Base-by-base conservation (phyloP, 2,888 invertebrate species). In the Ceriagrion tenellum region DNA sequence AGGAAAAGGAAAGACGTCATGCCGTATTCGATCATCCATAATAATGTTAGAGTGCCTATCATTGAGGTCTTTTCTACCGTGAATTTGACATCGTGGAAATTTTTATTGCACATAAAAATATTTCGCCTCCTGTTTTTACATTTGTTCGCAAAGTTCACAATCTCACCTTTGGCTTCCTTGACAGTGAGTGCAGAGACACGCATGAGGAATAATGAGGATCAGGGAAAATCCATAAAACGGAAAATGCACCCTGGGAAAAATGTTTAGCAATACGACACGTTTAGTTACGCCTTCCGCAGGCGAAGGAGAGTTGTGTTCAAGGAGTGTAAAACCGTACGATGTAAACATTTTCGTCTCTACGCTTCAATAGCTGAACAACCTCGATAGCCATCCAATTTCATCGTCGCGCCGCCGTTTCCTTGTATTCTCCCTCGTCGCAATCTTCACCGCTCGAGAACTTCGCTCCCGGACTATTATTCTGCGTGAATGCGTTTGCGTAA, bases 361-460 rank as follows among this genome's bases (percentile, higher is more conserved):
- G 81, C 81, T 81, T 81, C 81, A 81, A 81, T 35, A 30, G 81
- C 81, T 81, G 81, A 81, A 81, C 81, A 81, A 81, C 81, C 81
- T 81, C 81, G 81, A 81, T 81, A 81, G 81, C 35, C 81, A 81
- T 81, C 81, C 81, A 81, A 81, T 81, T 81, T 81, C 81, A 81
- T 81, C 81, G 81, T 81, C 81, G 74, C 30, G 74, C n/a, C n/a
- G n/a, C 30, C 30, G 81, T 81, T 81, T 81, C 81, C 81, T 81
- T 81, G 81, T 35, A 81, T 81, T 81, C 81, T 81, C 30, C 30
- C 30, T 81, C 35, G 81, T 81, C 35, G 81, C 81, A 81, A 81
- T 81, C 81, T 81, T 81, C 81, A 81, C 81, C 35, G 81, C 81
- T 81, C 81, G 81, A 26, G 81, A 81, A 81, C 81, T 81, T 81